These are phyloP conservation scores for Smittia aterrima DNA, from an alignment of 2,888 invertebrate species.

Conservation along the genomic window DNA sequence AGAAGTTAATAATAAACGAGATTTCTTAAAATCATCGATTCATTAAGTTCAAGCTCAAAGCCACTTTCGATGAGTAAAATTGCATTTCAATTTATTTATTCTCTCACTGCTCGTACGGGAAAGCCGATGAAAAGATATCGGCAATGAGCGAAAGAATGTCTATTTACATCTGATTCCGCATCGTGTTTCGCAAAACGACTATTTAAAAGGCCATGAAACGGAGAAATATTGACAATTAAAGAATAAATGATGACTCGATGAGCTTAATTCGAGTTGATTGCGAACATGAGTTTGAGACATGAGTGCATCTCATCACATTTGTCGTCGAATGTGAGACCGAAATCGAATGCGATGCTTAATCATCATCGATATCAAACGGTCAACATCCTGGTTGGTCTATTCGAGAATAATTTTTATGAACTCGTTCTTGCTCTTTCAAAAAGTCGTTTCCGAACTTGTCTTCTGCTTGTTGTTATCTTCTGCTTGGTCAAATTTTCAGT, in stretches of 20 bases:
- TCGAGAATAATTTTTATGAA: no score
- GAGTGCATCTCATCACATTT: no score
- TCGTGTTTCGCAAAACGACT: slow-evolving; percentile 36
- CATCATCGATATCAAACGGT: no score
- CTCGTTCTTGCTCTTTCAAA: no score
- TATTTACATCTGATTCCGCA: slow-evolving; percentile 35
- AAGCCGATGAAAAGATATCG: neutral
- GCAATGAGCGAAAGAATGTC: slow-evolving; percentile 3
- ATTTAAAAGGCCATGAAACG: slow-evolving; percentile 34
- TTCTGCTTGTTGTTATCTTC: no score
- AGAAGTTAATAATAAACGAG: neutral
- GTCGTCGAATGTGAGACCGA: no score
- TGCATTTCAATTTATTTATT: slow-evolving; percentile 6
- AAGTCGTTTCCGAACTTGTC: no score
- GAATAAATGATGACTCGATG: slow-evolving; percentile 5
- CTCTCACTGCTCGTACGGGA: neutral
- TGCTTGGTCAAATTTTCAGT: no score
- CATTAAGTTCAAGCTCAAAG: neutral
- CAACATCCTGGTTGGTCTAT: no score
- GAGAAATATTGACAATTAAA: slow-evolving; percentile 36
- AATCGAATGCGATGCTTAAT: no score
- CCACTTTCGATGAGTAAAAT: neutral
- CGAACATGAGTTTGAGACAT: slow-evolving; percentile 6
- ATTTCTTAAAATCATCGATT: neutral
- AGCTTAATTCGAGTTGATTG: slow-evolving; percentile 17